phyloP scores from a whole-genome alignment of 2,888 invertebrate species.

The Belgica antarctica region DNA sequence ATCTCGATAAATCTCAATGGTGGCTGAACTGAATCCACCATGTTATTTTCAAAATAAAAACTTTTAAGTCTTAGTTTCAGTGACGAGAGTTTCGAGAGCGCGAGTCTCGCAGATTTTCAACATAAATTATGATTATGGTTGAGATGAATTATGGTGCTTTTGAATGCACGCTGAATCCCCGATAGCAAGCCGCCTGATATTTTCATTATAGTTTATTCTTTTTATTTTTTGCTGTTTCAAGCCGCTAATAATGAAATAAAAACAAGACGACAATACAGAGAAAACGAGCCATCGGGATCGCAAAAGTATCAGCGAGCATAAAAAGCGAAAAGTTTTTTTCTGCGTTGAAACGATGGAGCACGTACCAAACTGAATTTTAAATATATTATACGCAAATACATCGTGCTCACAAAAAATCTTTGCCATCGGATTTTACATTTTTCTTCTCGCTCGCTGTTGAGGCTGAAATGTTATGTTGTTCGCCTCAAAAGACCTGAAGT shows the following conservation, averaged over 20 bases:
- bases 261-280: not conserved
- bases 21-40: constrained; percentile 21
- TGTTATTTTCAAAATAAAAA: too few species aligned
- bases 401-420: constrained; percentile 24
- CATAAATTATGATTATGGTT: constrained; percentile 43
- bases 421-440: constrained; percentile 29
- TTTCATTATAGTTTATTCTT: constrained; percentile 30
- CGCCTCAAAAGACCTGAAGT: not conserved
- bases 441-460: not conserved
- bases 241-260: constrained; percentile 31
- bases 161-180: constrained; percentile 32
- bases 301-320: not conserved
- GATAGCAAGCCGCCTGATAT: constrained; percentile 32
- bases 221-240: not conserved
- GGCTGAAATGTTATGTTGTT: constrained; percentile 2
- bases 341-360: constrained; percentile 36
- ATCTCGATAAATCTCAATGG: constrained; percentile 29
- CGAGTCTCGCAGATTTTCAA: constrained; percentile 29
- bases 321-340: constrained; percentile 8
- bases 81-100: not conserved
- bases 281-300: constrained; percentile 13
- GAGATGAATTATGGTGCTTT: constrained; percentile 39
- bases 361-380: constrained; percentile 42
- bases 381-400: constrained; percentile 40
- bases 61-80: not conserved